Conservation (phyloP, 2,888 invertebrate species). For the Pterostichus niger region DNA sequence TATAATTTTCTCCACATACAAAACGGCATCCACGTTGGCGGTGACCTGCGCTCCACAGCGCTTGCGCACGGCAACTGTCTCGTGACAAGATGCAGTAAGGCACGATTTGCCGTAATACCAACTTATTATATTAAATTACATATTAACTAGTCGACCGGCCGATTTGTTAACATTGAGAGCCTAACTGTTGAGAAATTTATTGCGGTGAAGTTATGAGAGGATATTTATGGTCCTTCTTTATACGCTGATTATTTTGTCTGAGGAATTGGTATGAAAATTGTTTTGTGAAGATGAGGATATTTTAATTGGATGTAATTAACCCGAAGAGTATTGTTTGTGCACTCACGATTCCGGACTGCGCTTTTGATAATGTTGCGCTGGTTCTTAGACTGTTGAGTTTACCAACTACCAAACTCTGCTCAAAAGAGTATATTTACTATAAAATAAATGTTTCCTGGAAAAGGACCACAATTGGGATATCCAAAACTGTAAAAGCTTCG, state of each 20-base stretch:
- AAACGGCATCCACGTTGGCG: slow-evolving; percentile 33
- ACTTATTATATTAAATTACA: slow-evolving; percentile 66
- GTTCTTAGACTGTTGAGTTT: background rate
- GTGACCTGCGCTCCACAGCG: background rate
- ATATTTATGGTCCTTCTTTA: slow-evolving; percentile 53
- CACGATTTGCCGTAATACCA: slow-evolving; percentile 61
- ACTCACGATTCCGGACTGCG: slow-evolving; percentile 25
- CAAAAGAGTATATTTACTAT: no score
- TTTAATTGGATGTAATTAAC: slow-evolving; percentile 58
- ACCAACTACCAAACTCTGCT: background rate
- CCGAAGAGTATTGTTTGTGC: slow-evolving; percentile 40
- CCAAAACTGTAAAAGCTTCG: no score
- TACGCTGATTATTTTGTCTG: slow-evolving; percentile 58
- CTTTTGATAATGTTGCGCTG: background rate
- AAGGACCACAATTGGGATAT: background rate
- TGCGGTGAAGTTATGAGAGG: slow-evolving; percentile 28
- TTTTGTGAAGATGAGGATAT: slow-evolving; percentile 54
- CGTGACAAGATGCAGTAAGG: slow-evolving; percentile 62
- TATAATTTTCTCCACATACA: slow-evolving; percentile 42
- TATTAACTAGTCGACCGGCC: slow-evolving; percentile 59
- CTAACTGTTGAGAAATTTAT: slow-evolving; percentile 61
- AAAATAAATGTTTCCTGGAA: no score
- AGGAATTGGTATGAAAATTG: slow-evolving; percentile 48
- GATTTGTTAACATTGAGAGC: slow-evolving; percentile 64
- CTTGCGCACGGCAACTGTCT: slow-evolving; percentile 18